phyloP scores from a whole-genome alignment of 2,797 vertebrate genomes.

The Helostoma temminkii region DNA sequence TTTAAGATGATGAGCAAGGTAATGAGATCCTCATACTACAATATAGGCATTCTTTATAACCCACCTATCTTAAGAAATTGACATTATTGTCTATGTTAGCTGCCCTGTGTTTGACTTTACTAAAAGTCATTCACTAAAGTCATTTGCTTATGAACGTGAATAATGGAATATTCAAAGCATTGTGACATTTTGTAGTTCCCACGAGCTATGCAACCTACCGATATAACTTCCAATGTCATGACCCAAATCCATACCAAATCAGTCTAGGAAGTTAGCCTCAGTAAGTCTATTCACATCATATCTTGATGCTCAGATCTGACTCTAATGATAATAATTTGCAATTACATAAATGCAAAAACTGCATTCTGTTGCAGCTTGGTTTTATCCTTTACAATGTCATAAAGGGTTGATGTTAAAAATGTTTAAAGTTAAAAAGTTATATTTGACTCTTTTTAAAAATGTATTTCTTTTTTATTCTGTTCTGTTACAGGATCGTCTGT shows the following conservation, averaged over 20 bases:
- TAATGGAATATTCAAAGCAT: constrained; percentile 18
- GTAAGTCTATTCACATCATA: background rate
- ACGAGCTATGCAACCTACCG: background rate
- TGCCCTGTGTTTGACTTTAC: background rate
- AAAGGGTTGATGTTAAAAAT: constrained; percentile 14
- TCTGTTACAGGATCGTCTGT: constrained; percentile 94
- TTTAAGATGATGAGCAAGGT: constrained; percentile 99
- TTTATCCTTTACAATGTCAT: background rate
- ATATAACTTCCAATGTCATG: background rate
- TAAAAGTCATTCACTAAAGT: background rate
- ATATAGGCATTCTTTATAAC: background rate
- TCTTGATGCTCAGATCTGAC: background rate
- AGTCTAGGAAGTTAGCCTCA: background rate
- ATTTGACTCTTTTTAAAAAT: constrained; percentile 71
- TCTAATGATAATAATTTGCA: background rate
- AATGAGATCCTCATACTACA: constrained; percentile 62
- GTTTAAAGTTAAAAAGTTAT: constrained; percentile 71
- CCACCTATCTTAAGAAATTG: background rate
- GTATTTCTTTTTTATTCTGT: constrained; percentile 87
- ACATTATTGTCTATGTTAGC: background rate
- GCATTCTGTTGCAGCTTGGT: background rate
- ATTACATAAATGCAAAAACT: background rate
- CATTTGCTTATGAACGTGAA: background rate
- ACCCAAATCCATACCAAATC: background rate
- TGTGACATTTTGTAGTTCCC: background rate